Evolutionary conservation across 2,888 invertebrate species (phyloP).

Genomic region (Unio delphinus): DNA sequence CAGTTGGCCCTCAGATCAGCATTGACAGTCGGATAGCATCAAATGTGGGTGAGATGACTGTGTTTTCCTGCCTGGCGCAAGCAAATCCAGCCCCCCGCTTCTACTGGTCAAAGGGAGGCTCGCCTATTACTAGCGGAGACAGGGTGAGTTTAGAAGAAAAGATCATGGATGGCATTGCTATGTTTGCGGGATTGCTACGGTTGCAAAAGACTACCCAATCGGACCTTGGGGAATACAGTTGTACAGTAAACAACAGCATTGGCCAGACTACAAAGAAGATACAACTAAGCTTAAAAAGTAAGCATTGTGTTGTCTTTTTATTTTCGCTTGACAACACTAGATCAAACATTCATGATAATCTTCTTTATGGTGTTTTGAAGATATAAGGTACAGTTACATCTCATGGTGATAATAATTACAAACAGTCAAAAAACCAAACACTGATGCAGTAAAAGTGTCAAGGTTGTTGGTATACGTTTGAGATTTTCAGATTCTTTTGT

Average conservation of each 20-base stretch:
- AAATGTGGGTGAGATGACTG: constrained; percentile 28
- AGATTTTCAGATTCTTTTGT: no score
- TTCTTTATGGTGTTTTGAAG: not conserved
- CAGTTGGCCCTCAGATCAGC: constrained; percentile 43
- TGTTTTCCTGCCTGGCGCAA: constrained; percentile 39
- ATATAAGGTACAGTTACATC: no score
- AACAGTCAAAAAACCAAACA: no score
- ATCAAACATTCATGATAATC: not conserved
- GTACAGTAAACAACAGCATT: constrained; percentile 43
- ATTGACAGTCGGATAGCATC: constrained; percentile 39
- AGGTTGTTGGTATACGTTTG: no score
- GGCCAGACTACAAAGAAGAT: constrained; percentile 39
- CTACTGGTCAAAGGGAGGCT: constrained; percentile 34
- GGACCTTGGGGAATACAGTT: constrained; percentile 51
- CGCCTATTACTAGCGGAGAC: constrained; percentile 7
- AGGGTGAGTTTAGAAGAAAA: constrained; percentile 3
- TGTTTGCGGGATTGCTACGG: constrained; percentile 19
- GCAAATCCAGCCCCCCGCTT: constrained; percentile 48
- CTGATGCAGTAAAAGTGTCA: no score
- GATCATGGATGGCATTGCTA: constrained; percentile 20
- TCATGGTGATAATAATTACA: no score
- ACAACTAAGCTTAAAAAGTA: constrained; percentile 49
- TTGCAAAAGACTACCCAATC: constrained; percentile 6
- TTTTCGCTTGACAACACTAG: not conserved
- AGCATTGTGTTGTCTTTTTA: constrained; percentile 12